A percentile compares a stretch with the other conserved stretches of the same genome.
Conservation (phyloP, 2,113 vertebrate genomes). For the Pollimyrus isidori region DNA sequence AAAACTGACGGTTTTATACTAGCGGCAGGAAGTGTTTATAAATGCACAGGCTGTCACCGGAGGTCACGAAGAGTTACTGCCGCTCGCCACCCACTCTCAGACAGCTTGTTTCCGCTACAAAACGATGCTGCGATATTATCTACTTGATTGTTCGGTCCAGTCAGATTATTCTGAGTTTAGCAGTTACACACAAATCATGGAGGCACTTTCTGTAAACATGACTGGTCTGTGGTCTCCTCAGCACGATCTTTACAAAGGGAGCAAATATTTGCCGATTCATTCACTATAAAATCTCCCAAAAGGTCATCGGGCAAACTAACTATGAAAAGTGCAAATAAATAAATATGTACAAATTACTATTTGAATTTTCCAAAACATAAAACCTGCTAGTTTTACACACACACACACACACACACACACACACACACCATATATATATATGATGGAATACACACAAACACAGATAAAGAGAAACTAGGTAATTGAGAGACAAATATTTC, state of each 20-base stretch:
- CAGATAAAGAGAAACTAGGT: no score
- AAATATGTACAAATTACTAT: neutral
- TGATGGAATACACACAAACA: no score
- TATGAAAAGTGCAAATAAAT: neutral
- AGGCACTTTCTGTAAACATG: neutral
- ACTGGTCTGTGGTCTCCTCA: neutral
- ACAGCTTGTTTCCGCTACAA: neutral
- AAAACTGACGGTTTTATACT: neutral
- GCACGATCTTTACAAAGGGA: neutral
- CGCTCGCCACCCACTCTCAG: neutral
- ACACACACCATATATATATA: neutral
- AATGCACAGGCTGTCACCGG: neutral
- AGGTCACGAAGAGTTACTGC: neutral
- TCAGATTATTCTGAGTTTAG: neutral
- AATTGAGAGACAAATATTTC: no score
- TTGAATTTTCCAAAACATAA: neutral
- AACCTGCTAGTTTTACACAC: neutral
- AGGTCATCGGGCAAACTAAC: neutral
- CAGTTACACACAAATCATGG: neutral
- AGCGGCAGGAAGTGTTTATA: neutral
- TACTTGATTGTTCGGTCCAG: neutral
- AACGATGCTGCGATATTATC: neutral
- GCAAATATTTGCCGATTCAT: neutral
- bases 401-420: no score
- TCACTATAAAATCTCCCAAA: neutral